A percentile compares a stretch with the other conserved stretches of the same genome.
These are phyloP conservation scores for Erpobdella octoculata DNA, from an alignment of 2,888 invertebrate genomes.

Conservation along the genomic window DNA sequence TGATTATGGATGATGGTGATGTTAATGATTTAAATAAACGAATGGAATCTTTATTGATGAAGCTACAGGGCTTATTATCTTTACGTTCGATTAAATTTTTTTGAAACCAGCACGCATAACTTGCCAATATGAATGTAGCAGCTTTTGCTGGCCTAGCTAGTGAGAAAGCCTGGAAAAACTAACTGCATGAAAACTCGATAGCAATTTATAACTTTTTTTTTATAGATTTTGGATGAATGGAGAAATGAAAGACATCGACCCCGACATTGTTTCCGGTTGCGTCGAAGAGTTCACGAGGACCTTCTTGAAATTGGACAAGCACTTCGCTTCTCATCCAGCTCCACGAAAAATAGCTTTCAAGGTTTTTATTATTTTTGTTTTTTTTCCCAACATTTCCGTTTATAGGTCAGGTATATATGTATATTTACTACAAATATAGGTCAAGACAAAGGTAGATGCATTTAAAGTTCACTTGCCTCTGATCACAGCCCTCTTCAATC, in stretches of 20 bases:
- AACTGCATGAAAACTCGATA: no score
- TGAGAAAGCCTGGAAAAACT: no score
- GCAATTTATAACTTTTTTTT: no score
- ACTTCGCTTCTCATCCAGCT: constrained; percentile 68
- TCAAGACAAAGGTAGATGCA: constrained; percentile 69
- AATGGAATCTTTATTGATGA: no score
- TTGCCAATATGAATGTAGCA: no score
- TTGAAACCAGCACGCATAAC: no score
- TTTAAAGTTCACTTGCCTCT: constrained; percentile 74
- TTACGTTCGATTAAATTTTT: no score
- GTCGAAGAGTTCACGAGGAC: constrained; percentile 66
- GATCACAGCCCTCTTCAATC: constrained; percentile 86
- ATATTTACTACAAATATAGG: constrained; percentile 41
- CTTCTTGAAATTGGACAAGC: constrained; percentile 79
- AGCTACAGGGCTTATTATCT: no score
- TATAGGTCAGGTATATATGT: background rate
- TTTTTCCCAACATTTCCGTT: background rate
- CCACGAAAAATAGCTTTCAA: constrained; percentile 66
- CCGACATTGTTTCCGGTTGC: constrained; percentile 77
- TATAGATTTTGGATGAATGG: constrained; percentile 69
- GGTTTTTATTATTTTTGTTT: constrained; percentile 47
- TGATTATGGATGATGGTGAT: no score
- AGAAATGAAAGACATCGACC: constrained; percentile 74
- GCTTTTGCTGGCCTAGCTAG: no score
- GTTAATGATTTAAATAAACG: no score